Percentiles rank a stretch among this genome's conserved stretches.
Conservation (phyloP, 2,113 vertebrate species). For the Petrocephalus zakoni region DNA sequence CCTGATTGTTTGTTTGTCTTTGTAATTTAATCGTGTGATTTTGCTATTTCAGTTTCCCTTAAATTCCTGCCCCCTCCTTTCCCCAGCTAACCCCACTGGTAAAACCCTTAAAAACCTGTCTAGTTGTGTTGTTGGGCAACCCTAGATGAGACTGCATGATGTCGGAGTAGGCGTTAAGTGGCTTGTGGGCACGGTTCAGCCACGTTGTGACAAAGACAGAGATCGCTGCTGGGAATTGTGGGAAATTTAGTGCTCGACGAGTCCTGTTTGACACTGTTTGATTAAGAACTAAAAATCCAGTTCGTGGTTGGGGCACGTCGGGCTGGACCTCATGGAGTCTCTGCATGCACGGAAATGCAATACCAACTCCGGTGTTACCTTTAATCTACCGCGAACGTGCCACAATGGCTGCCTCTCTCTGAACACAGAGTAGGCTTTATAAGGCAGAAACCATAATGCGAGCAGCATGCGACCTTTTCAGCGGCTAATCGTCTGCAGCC, state of each 20-base stretch:
- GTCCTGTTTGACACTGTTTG: not conserved
- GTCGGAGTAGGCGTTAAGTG: not conserved
- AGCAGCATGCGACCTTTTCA: slow-evolving; percentile 43
- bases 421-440: not conserved
- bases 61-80: not conserved
- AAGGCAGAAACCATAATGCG: slow-evolving; percentile 1
- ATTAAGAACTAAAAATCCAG: not conserved
- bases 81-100: not conserved
- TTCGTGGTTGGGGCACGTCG: too few species aligned
- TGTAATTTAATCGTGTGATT: not conserved
- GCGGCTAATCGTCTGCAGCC: slow-evolving; percentile 50
- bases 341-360: not conserved
- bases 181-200: not conserved
- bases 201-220: not conserved
- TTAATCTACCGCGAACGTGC: not conserved
- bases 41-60: not conserved
- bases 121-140: not conserved
- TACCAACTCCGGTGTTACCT: not conserved
- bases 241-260: not conserved
- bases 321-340: not conserved
- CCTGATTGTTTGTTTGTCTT: not conserved
- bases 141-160: not conserved
- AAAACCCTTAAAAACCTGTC: not conserved
- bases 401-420: not conserved
- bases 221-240: not conserved